Evolutionary conservation across 2,113 vertebrate genomes (phyloP), one percentile per base, ranked within the genome.

Genomic region (Gallinago media): DNA sequence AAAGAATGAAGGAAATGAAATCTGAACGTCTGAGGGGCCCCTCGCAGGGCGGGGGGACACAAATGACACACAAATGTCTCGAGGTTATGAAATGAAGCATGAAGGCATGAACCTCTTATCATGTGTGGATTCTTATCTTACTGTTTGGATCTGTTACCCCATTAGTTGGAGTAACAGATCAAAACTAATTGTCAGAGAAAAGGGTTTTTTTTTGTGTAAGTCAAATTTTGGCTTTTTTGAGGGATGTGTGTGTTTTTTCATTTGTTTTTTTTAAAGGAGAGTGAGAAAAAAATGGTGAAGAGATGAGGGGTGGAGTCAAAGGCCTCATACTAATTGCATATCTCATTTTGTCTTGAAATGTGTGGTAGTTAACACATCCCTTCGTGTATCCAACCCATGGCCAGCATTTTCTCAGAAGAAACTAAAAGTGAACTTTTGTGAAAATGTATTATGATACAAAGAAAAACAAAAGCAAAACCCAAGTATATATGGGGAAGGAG

Each of bases 181-280:
- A 66, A 54, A 76, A 62, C 4, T 74, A 47, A 22, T 10, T 54
- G 25, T 58, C 9, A 21, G 18, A 89, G 46, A 66, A 89, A 72
- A 67, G 20, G 21, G 2, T 0, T 5, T 42, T 49, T 49, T 63
- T 72, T 47, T 67, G 19, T 32, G 34, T 19, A 34, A 12, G 31
- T 68, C 4, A 12, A 5, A 16, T 40, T n/a, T 36, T 27, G 8
- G 3, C 5, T 14, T 31, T 15, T 55, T 9, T 29, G 22, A 7
- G 15, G 9, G 6, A 5, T 3, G 13, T 5, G 18, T 5, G 25
- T 38, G 6, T 13, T 8, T 26, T n/a, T n/a, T 19, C 3, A 6
- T 63, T 31, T 42, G 5, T 34, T 59, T 52, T 36, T 46, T 46
- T 46, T 46, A 6, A 63, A 32, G 29, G n/a, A 42, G 26, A 5